Base-by-base conservation (phyloP, 2,797 vertebrate species). In the Squalus acanthias region DNA sequence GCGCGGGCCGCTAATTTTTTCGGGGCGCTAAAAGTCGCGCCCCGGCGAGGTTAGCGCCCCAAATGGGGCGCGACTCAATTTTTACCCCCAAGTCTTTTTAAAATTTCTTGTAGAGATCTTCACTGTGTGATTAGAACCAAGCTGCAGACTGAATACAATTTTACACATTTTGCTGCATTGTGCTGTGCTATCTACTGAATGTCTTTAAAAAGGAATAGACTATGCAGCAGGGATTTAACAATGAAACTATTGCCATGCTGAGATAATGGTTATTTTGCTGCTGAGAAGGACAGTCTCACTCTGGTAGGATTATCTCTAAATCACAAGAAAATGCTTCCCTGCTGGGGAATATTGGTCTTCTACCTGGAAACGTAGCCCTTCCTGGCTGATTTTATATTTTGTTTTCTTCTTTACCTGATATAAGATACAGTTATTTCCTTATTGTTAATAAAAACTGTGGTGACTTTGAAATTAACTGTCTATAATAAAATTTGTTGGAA, bases 261-360 rank as follows among this genome's bases (percentile, higher is more conserved):
- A 33, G 70, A 76, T 95, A 95, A 95, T 95, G 50, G 50, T 57
- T 74, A 57, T 57, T 74, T 95, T n/a, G 50, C 70, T 74, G 39
- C 70, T 76, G 94, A 74, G 94, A 95, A 74, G 69, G 46, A 74
- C 46, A 74, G 24, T 95, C 67, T 95, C 46, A 20, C 29, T 92
- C 13, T 67, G 63, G n/a, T 95, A 33, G 46, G 70, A 74, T 95
- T 95, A 74, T 13, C 69, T 95, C 93, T 53, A 72, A 72, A 72
- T 95, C 93, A 94, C n/a, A 46, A 69, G 39, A 69, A 94, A 94
- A 13, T 94, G 65, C 70, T 95, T 72, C 39, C 65, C 93, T 46
- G 39, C 39, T 46, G 60, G 20, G 60, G 91, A 46, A 69, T 94
- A 67, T 57, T 69, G 17, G n/a, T 24, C 89, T 92, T 65, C 13